Base-by-base conservation (phyloP, 2,888 invertebrate genomes). In the Cryptophagus acutangulus region DNA sequence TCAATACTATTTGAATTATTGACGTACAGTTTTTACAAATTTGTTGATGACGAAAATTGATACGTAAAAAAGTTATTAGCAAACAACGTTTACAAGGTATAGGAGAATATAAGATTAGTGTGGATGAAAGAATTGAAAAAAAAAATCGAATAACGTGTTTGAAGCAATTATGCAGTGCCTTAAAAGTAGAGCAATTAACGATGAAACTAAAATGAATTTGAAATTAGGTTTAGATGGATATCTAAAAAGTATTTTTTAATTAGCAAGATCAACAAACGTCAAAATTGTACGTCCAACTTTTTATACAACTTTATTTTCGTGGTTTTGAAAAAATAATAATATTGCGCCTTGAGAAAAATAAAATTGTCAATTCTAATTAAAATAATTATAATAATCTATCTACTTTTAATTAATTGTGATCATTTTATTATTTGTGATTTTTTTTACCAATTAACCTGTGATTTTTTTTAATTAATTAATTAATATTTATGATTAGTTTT, bases 401-500 rank as follows among this genome's bases (percentile, higher is more conserved):
- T n/a, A n/a, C n/a, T n/a, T n/a, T n/a, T n/a, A n/a, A n/a, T n/a
- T 6, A 26, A 20, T 9, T 6, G 12, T 26, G 26, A 4, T n/a
- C 26, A 26, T n/a, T 26, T 4, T 26, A 26, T 6, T 26, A 26
- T 20, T 20, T 20, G 9, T 20, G 12, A 26, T 26, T 13, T 31
- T 3, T 5, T 31, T 13, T 31, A 31, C 31, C 31, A 31, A 15
- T n/a, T 31, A 31, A 31, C 31, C 31, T 31, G 31, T 31, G 31
- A 31, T 31, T 31, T 15, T 10, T 31, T 31, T 20, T 20, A 8
- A 20, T 20, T 8, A 20, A 8, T 20, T 31, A 31, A 31, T 10
- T 15, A 15, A 15, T 31, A 15, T 13, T 31, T 5, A 3, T 31
- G 15, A n/a, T 31, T n/a, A n/a, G n/a, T n/a, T n/a, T n/a, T n/a